Evolutionary conservation across 1,140 invertebrate genomes (phyloP).

Genomic region (Thaumatotibia leucotreta): DNA sequence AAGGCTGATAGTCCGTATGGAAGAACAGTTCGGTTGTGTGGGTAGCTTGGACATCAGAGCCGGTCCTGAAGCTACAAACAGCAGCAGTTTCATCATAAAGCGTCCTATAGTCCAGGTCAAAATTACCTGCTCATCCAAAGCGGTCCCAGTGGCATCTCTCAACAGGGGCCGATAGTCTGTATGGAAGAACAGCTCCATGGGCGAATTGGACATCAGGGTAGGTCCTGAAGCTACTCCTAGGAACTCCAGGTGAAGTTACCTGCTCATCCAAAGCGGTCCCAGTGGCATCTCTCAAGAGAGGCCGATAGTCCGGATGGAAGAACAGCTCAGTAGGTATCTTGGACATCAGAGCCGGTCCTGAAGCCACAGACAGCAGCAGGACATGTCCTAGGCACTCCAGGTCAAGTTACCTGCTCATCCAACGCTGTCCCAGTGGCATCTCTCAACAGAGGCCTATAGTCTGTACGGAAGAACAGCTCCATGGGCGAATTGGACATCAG

Average conservation of each 20-base stretch:
- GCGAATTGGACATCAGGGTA: conserved; percentile 79
- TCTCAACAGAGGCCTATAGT: too few species aligned
- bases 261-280: too few species aligned
- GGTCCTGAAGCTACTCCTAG: conserved; percentile 82
- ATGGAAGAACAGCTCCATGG: conserved; percentile 97
- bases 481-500: too few species aligned
- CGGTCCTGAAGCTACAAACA: background rate
- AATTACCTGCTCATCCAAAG: conserved; percentile 89
- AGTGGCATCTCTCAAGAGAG: too few species aligned
- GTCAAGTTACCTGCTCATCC: conserved; percentile 84
- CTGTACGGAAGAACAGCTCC: conserved; percentile 74
- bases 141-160: conserved; percentile 90
- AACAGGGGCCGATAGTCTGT: conserved; percentile 96
- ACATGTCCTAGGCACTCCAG: too few species aligned
- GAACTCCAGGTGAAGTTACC: background rate
- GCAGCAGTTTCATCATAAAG: too few species aligned
- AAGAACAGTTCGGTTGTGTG: conserved; percentile 77
- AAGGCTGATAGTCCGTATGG: conserved; percentile 20
- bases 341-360: too few species aligned
- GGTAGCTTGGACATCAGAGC: background rate
- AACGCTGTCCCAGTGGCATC: conserved; percentile 92
- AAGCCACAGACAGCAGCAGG: too few species aligned
- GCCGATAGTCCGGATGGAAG: too few species aligned
- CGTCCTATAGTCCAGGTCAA: too few species aligned
- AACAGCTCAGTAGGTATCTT: too few species aligned